These are phyloP conservation scores for Lypha dubia DNA, from an alignment of 2,888 invertebrate species.

Conservation along the genomic window DNA sequence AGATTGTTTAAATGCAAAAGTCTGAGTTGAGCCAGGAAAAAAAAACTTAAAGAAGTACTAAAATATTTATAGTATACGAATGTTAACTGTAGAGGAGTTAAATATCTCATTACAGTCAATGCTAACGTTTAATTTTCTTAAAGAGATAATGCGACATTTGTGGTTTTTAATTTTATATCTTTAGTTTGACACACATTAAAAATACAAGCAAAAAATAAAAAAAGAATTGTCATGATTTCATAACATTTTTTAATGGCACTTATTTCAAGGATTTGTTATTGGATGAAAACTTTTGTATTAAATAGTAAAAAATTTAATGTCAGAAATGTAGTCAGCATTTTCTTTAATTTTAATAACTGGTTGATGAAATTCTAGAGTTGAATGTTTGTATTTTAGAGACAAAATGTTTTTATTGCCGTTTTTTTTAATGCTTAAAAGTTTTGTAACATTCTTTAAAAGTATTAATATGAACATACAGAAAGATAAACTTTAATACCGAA, in stretches of 20 bases:
- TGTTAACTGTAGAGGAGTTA: conserved; percentile 36
- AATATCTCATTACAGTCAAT: conserved; percentile 55
- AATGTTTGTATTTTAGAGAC: too few relatives aligned
- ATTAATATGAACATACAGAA: too few relatives aligned
- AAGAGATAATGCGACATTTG: conserved; percentile 66
- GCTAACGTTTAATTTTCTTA: conserved; percentile 61
- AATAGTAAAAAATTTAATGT: too few relatives aligned
- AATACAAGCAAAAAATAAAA: neutral
- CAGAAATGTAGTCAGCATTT: too few relatives aligned
- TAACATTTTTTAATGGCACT: neutral
- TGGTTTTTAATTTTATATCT: conserved; percentile 65
- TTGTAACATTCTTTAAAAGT: too few relatives aligned
- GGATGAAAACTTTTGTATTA: too few relatives aligned
- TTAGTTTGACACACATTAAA: conserved; percentile 51
- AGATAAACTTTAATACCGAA: too few relatives aligned
- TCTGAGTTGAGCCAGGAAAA: conserved; percentile 26
- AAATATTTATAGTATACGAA: neutral
- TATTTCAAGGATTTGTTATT: too few relatives aligned
- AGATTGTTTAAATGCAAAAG: conserved; percentile 38
- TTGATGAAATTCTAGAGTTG: too few relatives aligned
- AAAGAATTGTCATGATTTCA: neutral
- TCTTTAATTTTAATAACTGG: too few relatives aligned
- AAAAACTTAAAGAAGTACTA: neutral
- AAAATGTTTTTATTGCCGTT: too few relatives aligned
- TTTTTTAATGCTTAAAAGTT: too few relatives aligned